These are phyloP conservation scores for Actinia equina DNA, from an alignment of 64 coral and sea anemone species.

Conservation along the genomic window DNA sequence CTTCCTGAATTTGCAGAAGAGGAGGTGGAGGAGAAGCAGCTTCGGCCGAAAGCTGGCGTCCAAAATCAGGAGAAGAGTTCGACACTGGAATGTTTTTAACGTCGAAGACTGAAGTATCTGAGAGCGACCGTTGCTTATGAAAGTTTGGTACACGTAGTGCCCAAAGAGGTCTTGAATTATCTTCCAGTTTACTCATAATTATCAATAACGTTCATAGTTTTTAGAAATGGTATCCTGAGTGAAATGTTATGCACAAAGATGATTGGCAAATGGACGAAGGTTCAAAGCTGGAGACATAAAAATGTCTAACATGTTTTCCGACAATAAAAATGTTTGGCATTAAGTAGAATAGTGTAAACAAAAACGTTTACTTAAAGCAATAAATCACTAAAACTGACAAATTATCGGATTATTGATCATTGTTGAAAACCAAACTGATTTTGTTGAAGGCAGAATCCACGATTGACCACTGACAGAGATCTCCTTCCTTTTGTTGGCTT, in stretches of 20 bases:
- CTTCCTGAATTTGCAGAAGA: neutral
- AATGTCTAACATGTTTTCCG: neutral
- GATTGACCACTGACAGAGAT: neutral
- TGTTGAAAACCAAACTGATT: neutral
- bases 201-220: neutral
- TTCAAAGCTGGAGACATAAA: neutral
- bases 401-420: neutral
- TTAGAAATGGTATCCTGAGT: neutral
- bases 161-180: neutral
- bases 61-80: conserved; percentile 8
- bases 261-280: neutral
- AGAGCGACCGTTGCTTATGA: conserved; percentile 19
- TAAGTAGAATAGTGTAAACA: neutral
- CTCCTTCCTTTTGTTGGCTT: neutral
- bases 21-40: neutral
- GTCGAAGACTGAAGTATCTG: conserved; percentile 50
- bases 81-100: neutral
- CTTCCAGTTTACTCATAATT: neutral
- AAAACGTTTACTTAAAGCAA: neutral
- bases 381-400: conserved; percentile 1
- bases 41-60: neutral
- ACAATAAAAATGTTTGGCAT: neutral
- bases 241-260: neutral
- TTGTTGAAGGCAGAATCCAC: neutral
- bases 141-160: neutral